phyloP scores from a whole-genome alignment of 64 coral and sea anemone genomes.

The Montipora capricornis region DNA sequence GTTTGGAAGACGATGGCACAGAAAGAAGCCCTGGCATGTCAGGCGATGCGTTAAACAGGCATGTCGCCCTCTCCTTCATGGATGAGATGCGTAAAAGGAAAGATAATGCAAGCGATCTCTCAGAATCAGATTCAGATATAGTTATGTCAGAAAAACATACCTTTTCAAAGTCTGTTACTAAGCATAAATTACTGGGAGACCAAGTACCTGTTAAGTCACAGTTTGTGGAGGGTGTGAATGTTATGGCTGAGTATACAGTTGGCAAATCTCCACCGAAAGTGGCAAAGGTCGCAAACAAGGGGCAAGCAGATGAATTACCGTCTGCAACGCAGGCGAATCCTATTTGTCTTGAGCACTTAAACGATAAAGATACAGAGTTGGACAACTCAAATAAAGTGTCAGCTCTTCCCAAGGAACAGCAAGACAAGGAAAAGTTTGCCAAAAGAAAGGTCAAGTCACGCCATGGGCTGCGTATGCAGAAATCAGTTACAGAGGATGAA shows the following conservation, averaged over 20 bases:
- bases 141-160: slow-evolving; percentile 70
- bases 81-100: slow-evolving; percentile 84
- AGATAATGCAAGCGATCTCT: neutral
- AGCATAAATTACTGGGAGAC: slow-evolving; percentile 60
- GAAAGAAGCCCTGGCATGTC: slow-evolving; percentile 55
- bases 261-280: slow-evolving; percentile 44
- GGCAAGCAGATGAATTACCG: neutral
- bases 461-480: slow-evolving; percentile 9
- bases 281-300: slow-evolving; percentile 5
- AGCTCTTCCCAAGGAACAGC: neutral
- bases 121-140: slow-evolving; percentile 25
- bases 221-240: slow-evolving; percentile 38
- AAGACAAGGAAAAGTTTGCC: neutral
- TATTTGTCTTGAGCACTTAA: slow-evolving; percentile 62
- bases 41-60: slow-evolving; percentile 77
- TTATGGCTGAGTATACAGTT: slow-evolving; percentile 71
- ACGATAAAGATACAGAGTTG: neutral
- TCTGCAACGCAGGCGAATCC: neutral
- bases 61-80: slow-evolving; percentile 84
- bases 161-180: slow-evolving; percentile 65
- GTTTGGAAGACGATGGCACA: slow-evolving; percentile 80
- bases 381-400: neutral
- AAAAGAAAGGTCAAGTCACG: slow-evolving; percentile 41
- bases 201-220: neutral
- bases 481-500: slow-evolving; percentile 14